These are phyloP conservation scores for Chauna torquata DNA, from an alignment of 2,113 vertebrate species.

Conservation along the genomic window DNA sequence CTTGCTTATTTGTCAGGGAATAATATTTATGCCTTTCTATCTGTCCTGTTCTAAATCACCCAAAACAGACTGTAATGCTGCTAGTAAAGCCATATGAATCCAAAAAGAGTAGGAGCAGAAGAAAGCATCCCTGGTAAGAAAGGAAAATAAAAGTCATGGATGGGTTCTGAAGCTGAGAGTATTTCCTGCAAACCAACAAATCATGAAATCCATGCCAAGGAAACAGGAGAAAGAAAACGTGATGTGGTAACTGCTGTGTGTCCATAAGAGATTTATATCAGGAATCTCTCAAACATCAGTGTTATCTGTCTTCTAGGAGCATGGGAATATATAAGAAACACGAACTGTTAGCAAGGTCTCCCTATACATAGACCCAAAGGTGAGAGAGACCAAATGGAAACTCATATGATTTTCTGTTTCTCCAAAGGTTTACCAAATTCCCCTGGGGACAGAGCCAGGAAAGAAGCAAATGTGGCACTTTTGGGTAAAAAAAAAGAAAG, in stretches of 20 bases:
- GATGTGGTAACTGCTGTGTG: neutral
- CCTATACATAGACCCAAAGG: neutral
- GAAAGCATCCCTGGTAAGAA: neutral
- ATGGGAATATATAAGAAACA: neutral
- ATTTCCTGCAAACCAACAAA: constrained; percentile 16
- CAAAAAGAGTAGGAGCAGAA: neutral
- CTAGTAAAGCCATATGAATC: neutral
- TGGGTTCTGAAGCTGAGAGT: neutral
- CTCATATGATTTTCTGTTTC: accelerated
- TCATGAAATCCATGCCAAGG: neutral
- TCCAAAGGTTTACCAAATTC: neutral
- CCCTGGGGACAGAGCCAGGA: accelerated
- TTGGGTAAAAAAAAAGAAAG: neutral
- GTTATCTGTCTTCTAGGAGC: neutral
- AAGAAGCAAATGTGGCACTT: accelerated
- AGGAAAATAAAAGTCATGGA: constrained; percentile 6
- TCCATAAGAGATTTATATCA: neutral
- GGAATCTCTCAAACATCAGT: neutral
- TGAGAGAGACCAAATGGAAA: neutral
- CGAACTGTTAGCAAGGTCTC: neutral
- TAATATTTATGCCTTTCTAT: constrained; percentile 12
- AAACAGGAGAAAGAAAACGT: neutral
- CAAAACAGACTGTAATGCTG: constrained; percentile 14
- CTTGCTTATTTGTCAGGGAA: neutral
- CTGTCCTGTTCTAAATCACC: constrained; percentile 21